Percentiles rank a stretch among this genome's conserved stretches.
Evolutionary conservation across 2,113 vertebrate species (phyloP).

Genomic region (Brachirus orientalis): DNA sequence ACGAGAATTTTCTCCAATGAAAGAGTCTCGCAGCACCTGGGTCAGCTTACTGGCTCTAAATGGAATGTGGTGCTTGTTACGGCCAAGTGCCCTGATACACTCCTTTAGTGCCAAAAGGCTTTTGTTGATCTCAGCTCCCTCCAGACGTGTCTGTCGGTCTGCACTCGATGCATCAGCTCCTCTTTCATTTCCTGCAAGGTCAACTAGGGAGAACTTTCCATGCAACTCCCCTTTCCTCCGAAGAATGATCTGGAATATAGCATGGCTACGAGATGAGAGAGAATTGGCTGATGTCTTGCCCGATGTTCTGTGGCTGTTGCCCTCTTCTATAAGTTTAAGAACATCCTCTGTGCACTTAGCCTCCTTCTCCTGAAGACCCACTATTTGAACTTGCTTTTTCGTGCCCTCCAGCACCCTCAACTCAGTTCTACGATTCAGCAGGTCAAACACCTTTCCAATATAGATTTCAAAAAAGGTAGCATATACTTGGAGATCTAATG

Average conservation of each 20-base stretch:
- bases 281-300: constrained; percentile 96
- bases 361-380: constrained; percentile 94
- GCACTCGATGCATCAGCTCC: constrained; percentile 97
- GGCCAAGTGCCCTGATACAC: constrained; percentile 96
- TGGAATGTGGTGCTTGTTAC: constrained; percentile 96
- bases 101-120: constrained; percentile 98
- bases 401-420: constrained; percentile 96
- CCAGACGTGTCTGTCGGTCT: constrained; percentile 94
- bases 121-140: constrained; percentile 99
- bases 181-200: constrained; percentile 96
- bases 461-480: constrained; percentile 99
- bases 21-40: constrained; percentile 97
- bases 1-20: constrained; percentile 97
- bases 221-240: constrained; percentile 95
- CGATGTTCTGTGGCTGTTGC: constrained; percentile 98
- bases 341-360: constrained; percentile 97
- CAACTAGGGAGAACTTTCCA: constrained; percentile 98
- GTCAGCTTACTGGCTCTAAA: constrained; percentile 99
- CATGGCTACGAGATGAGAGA: constrained; percentile 97
- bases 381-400: constrained; percentile 97
- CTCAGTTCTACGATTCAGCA: constrained; percentile 96
- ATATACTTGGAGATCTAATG: constrained; percentile 96
- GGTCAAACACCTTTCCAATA: constrained; percentile 98
- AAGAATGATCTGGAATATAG: constrained; percentile 97
- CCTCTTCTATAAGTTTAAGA: constrained; percentile 95